Base-by-base conservation (phyloP, 2,888 invertebrate genomes). In the Epirrita christyi region DNA sequence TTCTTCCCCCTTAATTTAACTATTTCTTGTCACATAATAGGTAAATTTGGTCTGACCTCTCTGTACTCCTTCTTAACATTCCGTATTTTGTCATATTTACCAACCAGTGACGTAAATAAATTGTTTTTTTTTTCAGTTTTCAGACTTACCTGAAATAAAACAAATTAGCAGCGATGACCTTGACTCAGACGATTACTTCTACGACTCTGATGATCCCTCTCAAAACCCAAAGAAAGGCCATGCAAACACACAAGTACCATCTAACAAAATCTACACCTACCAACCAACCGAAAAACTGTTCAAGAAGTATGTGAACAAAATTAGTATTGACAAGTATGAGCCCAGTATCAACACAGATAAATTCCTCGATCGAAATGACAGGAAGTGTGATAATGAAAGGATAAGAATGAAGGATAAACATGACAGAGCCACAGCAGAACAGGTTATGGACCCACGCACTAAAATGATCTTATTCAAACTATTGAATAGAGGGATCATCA, bases 401-500 rank as follows among this genome's bases (percentile, higher is more conserved):
- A 93, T 94, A 6, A 93, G 96, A 70, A 93, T 94, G 0, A 97
- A 97, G 76, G 99, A 99, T 78, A 99, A 98, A 83, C 95, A 97
- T 78, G 98, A 99, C 82, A 93, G 98, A 54, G 99, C 99, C 0
- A 99, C 99, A 0, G 97, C 96, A 0, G 99, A 99, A 80, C 98
- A 98, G 85, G 99, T 99, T 0, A 96, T 99, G 95, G 99, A 99
- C 88, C 97, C 98, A 0, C 93, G 98, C 10, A 99, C 99, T 0
- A 93, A 97, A 75, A 97, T 98, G 95, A 99, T 99, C 63, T 88
- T 99, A 9, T 99, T 98, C 80, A 98, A 99, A 87, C 86, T 99
- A 54, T 86, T 99, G 0, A 98, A 96, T 80, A 94, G 96, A 67
- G 96, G 96, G 0, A 91, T 97, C 6, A 96, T 99, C 45, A 92